A percentile compares a stretch with the other conserved stretches of the same genome.
Conservation (phyloP, 2,113 vertebrate genomes). For the Python bivittatus region DNA sequence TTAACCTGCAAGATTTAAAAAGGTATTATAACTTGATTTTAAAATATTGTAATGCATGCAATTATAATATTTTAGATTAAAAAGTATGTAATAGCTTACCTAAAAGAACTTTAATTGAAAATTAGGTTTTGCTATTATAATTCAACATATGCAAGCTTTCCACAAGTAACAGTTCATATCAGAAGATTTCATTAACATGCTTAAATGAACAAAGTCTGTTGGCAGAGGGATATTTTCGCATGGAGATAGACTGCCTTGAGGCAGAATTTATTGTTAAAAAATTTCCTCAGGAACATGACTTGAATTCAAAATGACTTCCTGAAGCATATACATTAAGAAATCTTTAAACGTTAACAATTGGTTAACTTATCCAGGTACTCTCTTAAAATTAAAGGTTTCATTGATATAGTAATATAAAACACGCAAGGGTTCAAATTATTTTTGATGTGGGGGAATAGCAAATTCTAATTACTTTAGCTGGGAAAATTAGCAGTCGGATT, state of each 20-base stretch:
- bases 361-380: not conserved
- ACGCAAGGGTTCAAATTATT: not conserved
- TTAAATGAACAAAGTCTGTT: not conserved
- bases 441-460: not conserved
- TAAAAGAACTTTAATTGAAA: conserved; percentile 1
- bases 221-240: not conserved
- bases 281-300: not conserved
- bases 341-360: not conserved
- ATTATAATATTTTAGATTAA: too few relatives aligned
- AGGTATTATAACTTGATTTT: not conserved
- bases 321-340: not conserved
- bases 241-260: not conserved
- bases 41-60: not conserved
- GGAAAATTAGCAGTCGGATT: not conserved
- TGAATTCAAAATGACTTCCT: not conserved
- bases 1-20: not conserved
- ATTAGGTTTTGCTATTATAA: not conserved
- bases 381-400: not conserved
- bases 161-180: not conserved
- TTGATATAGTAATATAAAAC: not conserved
- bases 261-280: not conserved
- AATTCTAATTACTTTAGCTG: not conserved
- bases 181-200: conserved; percentile 4
- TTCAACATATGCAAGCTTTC: accelerated
- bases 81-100: not conserved